Evolutionary conservation across 2,113 vertebrate genomes (phyloP).

Genomic region (Pungitius pungitius): DNA sequence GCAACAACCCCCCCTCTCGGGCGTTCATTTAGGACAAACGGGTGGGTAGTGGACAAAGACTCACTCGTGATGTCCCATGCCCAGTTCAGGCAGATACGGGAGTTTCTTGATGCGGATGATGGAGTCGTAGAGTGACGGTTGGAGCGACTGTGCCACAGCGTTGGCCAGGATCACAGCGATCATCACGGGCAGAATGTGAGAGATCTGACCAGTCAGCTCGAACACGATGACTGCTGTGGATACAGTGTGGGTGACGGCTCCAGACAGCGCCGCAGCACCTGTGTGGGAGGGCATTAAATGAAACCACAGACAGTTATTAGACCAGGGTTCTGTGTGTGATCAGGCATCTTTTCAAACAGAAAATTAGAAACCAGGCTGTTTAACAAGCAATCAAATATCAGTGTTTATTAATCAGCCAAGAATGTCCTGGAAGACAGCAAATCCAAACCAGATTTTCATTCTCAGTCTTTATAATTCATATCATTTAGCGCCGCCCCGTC

Average conservation of each 20-base stretch:
- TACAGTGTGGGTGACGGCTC: slow-evolving; percentile 97
- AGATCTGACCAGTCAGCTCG: slow-evolving; percentile 97
- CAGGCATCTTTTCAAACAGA: neutral
- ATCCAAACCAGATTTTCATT: slow-evolving; percentile 13
- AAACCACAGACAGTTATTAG: neutral
- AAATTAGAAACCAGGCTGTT: neutral
- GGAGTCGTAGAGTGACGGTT: slow-evolving; percentile 97
- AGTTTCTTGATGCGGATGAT: slow-evolving; percentile 99
- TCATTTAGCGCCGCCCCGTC: slow-evolving; percentile 23
- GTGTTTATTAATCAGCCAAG: neutral
- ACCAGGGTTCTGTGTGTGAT: neutral
- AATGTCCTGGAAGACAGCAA: neutral
- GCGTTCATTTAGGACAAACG: neutral
- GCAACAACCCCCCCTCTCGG: neutral
- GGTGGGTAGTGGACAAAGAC: slow-evolving; percentile 42
- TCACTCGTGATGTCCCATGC: slow-evolving; percentile 97
- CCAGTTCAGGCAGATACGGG: slow-evolving; percentile 95
- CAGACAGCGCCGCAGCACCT: slow-evolving; percentile 93
- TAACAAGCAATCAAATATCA: neutral
- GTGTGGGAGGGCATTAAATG: slow-evolving; percentile 24
- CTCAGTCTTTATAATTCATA: slow-evolving; percentile 18
- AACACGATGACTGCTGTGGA: slow-evolving; percentile 98
- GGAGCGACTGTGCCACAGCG: slow-evolving; percentile 94
- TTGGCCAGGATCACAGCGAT: slow-evolving; percentile 98
- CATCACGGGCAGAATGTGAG: slow-evolving; percentile 98